Conservation (phyloP, 2,888 invertebrate genomes). For the Tiliacea citrago region DNA sequence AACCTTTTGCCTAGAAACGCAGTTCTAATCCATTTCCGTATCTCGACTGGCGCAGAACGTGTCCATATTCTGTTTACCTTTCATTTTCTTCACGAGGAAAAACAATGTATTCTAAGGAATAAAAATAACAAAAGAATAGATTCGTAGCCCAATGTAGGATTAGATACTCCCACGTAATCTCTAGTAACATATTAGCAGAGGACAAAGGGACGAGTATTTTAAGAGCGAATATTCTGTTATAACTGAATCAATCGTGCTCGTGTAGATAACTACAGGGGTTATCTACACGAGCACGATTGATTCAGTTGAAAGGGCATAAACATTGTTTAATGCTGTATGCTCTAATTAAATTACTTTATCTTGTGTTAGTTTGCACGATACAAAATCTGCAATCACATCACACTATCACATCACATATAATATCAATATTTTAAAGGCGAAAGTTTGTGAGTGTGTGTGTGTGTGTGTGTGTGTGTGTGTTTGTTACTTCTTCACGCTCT, state of each 20-base stretch:
- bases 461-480: too few species aligned
- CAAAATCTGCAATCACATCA: not conserved
- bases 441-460: too few species aligned
- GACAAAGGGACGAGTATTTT: constrained; percentile 19
- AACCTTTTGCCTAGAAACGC: constrained; percentile 5
- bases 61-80: constrained; percentile 34
- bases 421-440: too few species aligned
- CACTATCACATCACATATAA: too few species aligned
- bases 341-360: constrained; percentile 47
- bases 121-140: constrained; percentile 16
- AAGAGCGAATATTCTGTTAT: constrained; percentile 13
- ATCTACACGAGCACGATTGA: too few species aligned
- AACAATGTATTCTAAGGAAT: constrained; percentile 6
- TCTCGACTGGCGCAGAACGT: constrained; percentile 11
- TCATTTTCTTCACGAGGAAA: constrained; percentile 35
- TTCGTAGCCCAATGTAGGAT: constrained; percentile 3
- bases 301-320: constrained; percentile 22
- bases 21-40: constrained; percentile 30
- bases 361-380: constrained; percentile 8
- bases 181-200: constrained; percentile 28
- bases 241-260: constrained; percentile 13
- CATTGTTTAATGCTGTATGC: constrained; percentile 8
- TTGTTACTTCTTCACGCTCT: too few species aligned
- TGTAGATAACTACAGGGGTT: constrained; percentile 51
- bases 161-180: not conserved